Conservation (phyloP, 2,113 vertebrate species). For the Felis chaus region DNA sequence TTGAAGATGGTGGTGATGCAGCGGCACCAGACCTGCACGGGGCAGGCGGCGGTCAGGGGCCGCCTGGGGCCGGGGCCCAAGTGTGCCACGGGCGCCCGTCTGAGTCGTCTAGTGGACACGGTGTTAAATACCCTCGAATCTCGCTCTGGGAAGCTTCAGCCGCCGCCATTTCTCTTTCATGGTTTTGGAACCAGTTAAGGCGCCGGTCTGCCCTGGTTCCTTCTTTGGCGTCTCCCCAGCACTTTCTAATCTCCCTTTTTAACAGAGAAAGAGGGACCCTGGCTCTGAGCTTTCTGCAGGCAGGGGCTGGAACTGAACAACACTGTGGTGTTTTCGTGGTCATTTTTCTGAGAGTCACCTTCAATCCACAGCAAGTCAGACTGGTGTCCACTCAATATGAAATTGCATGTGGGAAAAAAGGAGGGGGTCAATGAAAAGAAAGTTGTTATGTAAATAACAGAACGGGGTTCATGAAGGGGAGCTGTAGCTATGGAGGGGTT, state of each 20-base stretch:
- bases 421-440: background rate
- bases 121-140: background rate
- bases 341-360: background rate
- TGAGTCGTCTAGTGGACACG: rapidly evolving
- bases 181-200: background rate
- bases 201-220: rapidly evolving
- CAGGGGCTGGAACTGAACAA: background rate
- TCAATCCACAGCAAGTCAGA: background rate
- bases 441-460: background rate
- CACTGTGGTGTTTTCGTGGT: background rate
- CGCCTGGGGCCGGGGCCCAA: rapidly evolving
- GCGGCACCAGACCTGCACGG: conserved; percentile 94
- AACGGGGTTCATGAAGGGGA: rapidly evolving
- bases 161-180: background rate
- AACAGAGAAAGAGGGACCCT: background rate
- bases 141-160: background rate
- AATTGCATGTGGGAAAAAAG: background rate
- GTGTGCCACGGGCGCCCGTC: rapidly evolving
- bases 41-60: background rate
- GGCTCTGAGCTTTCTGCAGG: background rate
- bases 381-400: background rate
- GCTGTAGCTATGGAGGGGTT: rapidly evolving
- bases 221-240: background rate
- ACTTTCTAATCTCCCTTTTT: background rate
- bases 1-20: conserved; percentile 97